phyloP scores from a whole-genome alignment of 1,140 invertebrate species.

The Carcinoscorpius rotundicauda region DNA sequence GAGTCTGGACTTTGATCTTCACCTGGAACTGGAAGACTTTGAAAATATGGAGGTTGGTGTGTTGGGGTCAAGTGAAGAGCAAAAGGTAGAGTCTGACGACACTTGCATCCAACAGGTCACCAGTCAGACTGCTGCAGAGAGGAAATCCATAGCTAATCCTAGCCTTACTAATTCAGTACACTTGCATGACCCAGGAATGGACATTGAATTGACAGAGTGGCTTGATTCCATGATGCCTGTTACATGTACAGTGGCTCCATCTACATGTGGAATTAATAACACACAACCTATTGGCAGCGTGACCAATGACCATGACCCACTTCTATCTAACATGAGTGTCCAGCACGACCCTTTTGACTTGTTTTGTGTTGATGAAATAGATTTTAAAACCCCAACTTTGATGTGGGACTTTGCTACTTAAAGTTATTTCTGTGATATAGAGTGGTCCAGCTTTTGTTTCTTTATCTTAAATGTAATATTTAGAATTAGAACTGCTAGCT shows the following conservation, averaged over 20 bases:
- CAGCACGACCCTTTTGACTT: constrained; percentile 14
- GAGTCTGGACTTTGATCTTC: constrained; percentile 15
- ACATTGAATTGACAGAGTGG: constrained; percentile 13
- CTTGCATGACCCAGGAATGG: constrained; percentile 3
- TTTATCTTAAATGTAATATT: too few species aligned
- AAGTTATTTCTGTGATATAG: too few species aligned
- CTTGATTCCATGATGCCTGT: constrained; percentile 7
- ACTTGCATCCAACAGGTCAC: neutral
- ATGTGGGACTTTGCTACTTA: too few species aligned
- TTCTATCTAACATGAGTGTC: constrained; percentile 7
- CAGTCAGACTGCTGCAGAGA: neutral
- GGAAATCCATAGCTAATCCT: neutral
- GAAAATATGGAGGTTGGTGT: constrained; percentile 15
- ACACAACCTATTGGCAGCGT: constrained; percentile 3
- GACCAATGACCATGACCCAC: constrained; percentile 8
- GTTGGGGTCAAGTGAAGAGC: constrained; percentile 1
- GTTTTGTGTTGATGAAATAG: constrained; percentile 15
- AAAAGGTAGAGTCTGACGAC: neutral
- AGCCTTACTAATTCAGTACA: neutral
- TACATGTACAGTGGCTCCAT: neutral
- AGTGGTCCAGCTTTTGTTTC: too few species aligned
- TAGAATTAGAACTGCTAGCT: too few species aligned
- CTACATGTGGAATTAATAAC: neutral
- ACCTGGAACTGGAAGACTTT: constrained; percentile 12
- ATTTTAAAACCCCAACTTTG: constrained; percentile 13